Conservation (phyloP, 1,140 invertebrate genomes). For the Spodoptera litura region DNA sequence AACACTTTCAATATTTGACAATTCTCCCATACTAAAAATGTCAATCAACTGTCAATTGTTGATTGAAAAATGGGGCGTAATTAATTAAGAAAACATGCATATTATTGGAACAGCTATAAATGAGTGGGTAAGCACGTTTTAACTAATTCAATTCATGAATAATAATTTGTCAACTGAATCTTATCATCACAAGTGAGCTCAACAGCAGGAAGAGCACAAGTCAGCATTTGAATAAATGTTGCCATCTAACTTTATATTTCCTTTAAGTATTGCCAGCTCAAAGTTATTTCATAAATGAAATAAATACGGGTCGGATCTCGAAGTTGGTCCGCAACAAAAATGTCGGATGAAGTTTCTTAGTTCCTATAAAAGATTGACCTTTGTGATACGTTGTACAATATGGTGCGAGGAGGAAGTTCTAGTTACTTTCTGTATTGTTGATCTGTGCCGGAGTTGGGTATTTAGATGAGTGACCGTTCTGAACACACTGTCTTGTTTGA, state of each 20-base stretch:
- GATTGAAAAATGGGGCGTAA: too few relatives aligned
- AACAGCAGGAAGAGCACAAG: constrained; percentile 2
- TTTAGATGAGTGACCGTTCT: too few relatives aligned
- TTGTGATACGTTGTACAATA: constrained; percentile 1
- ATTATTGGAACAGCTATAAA: too few relatives aligned
- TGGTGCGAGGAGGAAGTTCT: neutral
- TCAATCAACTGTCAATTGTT: too few relatives aligned
- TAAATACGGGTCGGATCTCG: constrained; percentile 21
- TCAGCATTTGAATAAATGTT: constrained; percentile 31
- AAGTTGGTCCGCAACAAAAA: constrained; percentile 11
- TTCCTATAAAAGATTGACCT: neutral
- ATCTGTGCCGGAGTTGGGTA: neutral
- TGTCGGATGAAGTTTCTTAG: constrained; percentile 4
- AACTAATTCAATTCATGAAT: neutral
- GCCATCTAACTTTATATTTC: constrained; percentile 34
- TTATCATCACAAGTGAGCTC: neutral
- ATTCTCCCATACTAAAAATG: too few relatives aligned
- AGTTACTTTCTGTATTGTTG: neutral
- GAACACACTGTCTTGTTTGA: too few relatives aligned
- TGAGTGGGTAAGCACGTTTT: too few relatives aligned
- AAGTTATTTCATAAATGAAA: constrained; percentile 43
- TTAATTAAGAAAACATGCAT: too few relatives aligned
- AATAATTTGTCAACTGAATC: neutral
- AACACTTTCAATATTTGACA: too few relatives aligned
- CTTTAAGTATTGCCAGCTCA: constrained; percentile 26